phyloP scores from a whole-genome alignment of 92 coral and sea anemone species.

The Epizoanthus stellaris region DNA sequence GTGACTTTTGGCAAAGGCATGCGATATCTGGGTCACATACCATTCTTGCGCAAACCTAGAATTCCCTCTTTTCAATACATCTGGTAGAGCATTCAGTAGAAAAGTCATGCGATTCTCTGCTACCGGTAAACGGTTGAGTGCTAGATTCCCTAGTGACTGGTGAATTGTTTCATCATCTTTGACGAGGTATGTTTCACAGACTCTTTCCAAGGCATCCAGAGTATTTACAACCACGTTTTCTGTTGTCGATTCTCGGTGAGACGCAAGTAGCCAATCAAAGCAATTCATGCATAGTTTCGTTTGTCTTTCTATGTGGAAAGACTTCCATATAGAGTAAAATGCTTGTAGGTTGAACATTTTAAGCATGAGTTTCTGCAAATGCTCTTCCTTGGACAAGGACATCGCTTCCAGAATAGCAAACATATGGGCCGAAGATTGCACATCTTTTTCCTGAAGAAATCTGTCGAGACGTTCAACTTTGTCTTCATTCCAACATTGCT shows the following conservation, averaged over 20 bases:
- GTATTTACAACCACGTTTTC: neutral
- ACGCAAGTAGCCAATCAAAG: neutral
- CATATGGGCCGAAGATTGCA: neutral
- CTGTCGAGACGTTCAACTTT: neutral
- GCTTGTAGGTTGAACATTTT: neutral
- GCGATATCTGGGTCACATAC: neutral
- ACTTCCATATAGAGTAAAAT: neutral
- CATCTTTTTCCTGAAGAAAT: neutral
- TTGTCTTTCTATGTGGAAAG: neutral
- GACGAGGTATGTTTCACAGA: neutral
- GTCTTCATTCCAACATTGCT: neutral
- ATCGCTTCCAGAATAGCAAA: neutral
- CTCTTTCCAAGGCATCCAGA: conserved; percentile 1
- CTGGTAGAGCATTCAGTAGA: conserved; percentile 7
- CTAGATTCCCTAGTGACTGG: neutral
- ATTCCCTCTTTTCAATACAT: neutral
- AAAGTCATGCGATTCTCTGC: neutral
- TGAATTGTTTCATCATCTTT: neutral
- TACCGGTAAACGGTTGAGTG: neutral
- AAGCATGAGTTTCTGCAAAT: neutral
- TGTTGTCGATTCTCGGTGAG: neutral
- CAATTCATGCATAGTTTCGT: neutral
- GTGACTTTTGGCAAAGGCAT: neutral
- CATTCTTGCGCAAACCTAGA: neutral
- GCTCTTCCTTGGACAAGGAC: neutral